A percentile compares a stretch with the other conserved stretches of the same genome.
Conservation (phyloP, 2,113 vertebrate species). For the Neolamprologus tretocephalus region DNA sequence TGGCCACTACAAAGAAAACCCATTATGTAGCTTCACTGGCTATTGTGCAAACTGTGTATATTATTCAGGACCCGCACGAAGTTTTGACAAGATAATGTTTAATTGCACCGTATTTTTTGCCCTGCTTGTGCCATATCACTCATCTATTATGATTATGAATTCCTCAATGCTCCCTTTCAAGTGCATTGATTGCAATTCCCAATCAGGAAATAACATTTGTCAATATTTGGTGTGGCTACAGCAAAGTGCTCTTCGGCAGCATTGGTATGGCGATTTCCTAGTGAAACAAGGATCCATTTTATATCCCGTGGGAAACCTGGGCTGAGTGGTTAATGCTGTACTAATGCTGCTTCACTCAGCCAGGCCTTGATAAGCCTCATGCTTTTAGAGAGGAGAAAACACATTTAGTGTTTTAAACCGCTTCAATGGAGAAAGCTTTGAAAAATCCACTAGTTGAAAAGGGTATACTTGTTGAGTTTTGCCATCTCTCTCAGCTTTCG, state of each 20-base stretch:
- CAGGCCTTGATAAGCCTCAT: conserved; percentile 50
- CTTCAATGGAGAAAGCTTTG: conserved; percentile 33
- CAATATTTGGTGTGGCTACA: conserved; percentile 33
- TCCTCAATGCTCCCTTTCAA: background rate
- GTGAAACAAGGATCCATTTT: conserved; percentile 66
- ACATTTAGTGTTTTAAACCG: conserved; percentile 52
- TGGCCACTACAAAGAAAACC: conserved; percentile 12
- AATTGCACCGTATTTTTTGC: background rate
- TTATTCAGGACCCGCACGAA: background rate
- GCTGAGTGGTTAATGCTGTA: conserved; percentile 62
- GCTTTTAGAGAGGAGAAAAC: conserved; percentile 48
- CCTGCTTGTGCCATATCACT: background rate
- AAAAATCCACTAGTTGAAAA: conserved; percentile 30
- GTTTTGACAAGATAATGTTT: background rate
- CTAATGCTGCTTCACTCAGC: conserved; percentile 60
- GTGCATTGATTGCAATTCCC: background rate
- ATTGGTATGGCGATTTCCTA: conserved; percentile 34
- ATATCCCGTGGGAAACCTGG: conserved; percentile 61
- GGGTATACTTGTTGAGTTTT: conserved; percentile 44
- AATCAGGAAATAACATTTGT: conserved; percentile 31
- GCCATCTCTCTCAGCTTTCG: conserved; percentile 30
- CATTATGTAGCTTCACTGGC: background rate
- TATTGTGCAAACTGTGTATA: background rate
- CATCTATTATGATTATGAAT: background rate
- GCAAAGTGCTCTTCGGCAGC: conserved; percentile 47